These are phyloP conservation scores for Panorpa germanica DNA, from an alignment of 2,888 invertebrate species.

Conservation along the genomic window DNA sequence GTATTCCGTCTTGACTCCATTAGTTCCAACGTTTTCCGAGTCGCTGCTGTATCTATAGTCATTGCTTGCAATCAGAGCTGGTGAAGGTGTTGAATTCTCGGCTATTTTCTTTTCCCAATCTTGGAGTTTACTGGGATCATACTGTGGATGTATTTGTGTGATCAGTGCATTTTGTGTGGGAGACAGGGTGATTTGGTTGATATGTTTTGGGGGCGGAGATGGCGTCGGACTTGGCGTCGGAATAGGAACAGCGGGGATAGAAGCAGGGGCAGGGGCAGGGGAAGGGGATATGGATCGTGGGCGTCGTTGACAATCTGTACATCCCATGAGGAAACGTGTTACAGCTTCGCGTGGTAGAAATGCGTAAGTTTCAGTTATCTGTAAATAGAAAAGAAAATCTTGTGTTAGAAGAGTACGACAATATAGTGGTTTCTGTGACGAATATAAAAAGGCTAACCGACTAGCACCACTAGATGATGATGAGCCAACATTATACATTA, in stretches of 20 bases:
- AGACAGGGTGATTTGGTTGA: slow-evolving; percentile 8
- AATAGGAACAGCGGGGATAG: no score
- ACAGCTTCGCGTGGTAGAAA: slow-evolving; percentile 92
- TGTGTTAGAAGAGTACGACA: background rate
- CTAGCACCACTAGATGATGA: no score
- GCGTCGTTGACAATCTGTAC: slow-evolving; percentile 78
- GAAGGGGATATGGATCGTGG: slow-evolving; percentile 34
- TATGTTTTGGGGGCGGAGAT: slow-evolving; percentile 18
- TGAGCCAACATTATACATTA: slow-evolving; percentile 13
- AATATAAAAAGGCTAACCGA: slow-evolving; percentile 5
- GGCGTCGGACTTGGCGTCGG: slow-evolving; percentile 30
- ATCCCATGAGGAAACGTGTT: slow-evolving; percentile 86
- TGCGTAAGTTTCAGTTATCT: slow-evolving; percentile 95
- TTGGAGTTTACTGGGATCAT: no score
- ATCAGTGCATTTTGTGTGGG: slow-evolving; percentile 10
- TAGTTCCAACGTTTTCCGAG: slow-evolving; percentile 33
- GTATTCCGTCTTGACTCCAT: no score
- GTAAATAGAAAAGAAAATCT: slow-evolving; percentile 24
- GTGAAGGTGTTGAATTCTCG: no score
- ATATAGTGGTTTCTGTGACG: background rate
- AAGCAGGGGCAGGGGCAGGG: slow-evolving; percentile 37
- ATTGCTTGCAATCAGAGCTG: no score
- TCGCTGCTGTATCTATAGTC: slow-evolving; percentile 27
- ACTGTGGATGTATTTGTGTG: no score
- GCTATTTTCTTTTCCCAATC: no score